Evolutionary conservation across 2,113 vertebrate species (phyloP).

Genomic region (Pyxicephalus adspersus): DNA sequence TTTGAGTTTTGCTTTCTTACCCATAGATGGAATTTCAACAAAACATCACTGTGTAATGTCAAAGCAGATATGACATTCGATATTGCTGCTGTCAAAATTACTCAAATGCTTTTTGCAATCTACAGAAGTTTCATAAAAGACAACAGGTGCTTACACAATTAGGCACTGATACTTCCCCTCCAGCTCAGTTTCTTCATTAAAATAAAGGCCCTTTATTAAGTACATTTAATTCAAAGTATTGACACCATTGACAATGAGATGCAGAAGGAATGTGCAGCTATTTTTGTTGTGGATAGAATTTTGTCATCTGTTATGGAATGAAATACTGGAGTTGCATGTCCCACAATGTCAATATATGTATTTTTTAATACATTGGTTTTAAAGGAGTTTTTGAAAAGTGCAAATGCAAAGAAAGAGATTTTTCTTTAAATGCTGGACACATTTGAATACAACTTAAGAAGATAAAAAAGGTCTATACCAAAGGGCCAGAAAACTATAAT

Average conservation of each 20-base stretch:
- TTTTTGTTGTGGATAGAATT: slow-evolving; percentile 39
- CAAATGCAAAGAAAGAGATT: too few species aligned
- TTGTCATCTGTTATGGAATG: slow-evolving; percentile 30
- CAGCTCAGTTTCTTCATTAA: slow-evolving; percentile 48
- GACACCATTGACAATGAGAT: slow-evolving; percentile 26
- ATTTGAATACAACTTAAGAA: too few species aligned
- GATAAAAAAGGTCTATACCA: too few species aligned
- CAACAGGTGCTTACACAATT: slow-evolving; percentile 55
- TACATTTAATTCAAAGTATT: slow-evolving; percentile 47
- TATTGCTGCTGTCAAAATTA: slow-evolving; percentile 50
- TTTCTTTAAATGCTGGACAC: too few species aligned
- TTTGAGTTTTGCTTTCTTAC: not conserved
- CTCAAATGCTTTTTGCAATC: slow-evolving; percentile 23
- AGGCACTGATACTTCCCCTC: slow-evolving; percentile 30
- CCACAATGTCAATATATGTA: too few species aligned
- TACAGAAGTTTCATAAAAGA: slow-evolving; percentile 30
- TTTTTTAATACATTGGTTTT: too few species aligned
- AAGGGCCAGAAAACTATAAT: too few species aligned
- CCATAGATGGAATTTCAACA: slow-evolving; percentile 6
- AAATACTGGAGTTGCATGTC: too few species aligned
- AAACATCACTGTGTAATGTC: slow-evolving; percentile 4
- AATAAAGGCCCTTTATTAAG: slow-evolving; percentile 34
- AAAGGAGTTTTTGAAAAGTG: too few species aligned
- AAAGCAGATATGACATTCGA: slow-evolving; percentile 36
- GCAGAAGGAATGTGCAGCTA: slow-evolving; percentile 10